Conservation (phyloP, 2,797 vertebrate species). For the Pygocentrus nattereri region DNA sequence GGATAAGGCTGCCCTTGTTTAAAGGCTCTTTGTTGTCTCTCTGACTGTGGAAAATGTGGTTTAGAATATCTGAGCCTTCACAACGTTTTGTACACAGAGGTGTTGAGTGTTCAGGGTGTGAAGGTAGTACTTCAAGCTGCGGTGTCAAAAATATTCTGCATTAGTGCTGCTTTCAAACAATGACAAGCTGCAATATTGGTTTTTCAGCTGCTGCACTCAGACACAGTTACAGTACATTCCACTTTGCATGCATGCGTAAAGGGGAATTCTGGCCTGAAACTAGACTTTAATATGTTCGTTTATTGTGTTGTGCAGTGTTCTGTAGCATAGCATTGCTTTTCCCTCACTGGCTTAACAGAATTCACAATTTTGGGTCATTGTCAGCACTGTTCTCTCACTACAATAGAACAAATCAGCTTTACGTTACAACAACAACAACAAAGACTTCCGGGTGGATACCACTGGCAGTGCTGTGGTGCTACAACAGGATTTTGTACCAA, state of each 20-base stretch:
- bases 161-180: background rate
- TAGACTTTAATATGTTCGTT: too few relatives aligned
- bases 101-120: background rate
- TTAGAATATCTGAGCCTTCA: background rate
- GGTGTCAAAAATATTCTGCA: background rate
- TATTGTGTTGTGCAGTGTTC: too few relatives aligned
- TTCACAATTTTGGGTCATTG: too few relatives aligned
- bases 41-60: background rate
- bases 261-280: too few relatives aligned
- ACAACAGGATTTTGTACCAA: too few relatives aligned
- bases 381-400: too few relatives aligned
- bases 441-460: too few relatives aligned
- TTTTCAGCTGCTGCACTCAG: background rate
- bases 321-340: too few relatives aligned
- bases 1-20: background rate
- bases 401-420: too few relatives aligned
- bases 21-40: background rate
- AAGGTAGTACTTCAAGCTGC: background rate
- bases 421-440: too few relatives aligned
- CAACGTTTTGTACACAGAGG: background rate
- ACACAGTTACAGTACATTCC: background rate
- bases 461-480: too few relatives aligned
- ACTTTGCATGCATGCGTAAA: background rate
- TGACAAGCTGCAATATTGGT: background rate
- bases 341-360: too few relatives aligned